These are phyloP conservation scores for Pediacus dermestoides DNA, from an alignment of 2,888 invertebrate genomes.

Conservation along the genomic window DNA sequence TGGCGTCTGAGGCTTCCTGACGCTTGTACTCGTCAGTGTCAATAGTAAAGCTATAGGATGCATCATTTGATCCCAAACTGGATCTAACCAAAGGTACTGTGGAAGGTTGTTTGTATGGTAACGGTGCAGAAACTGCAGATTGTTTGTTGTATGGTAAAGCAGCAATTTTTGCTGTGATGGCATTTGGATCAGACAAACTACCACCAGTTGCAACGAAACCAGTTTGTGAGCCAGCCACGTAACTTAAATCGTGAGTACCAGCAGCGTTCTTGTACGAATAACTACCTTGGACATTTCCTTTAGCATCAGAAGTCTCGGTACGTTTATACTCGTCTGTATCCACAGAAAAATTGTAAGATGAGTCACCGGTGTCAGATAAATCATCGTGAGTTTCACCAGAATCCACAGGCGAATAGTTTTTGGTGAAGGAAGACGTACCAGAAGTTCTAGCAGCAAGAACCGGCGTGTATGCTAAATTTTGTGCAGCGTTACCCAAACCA, in stretches of 20 bases:
- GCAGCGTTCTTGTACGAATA: slow-evolving; percentile 32
- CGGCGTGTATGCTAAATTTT: too few species aligned
- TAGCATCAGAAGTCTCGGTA: slow-evolving; percentile 32
- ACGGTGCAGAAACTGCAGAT: slow-evolving; percentile 2
- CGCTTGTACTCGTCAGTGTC: slow-evolving; percentile 34
- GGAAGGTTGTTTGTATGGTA: too few species aligned
- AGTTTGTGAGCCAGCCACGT: slow-evolving; percentile 29
- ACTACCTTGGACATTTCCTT: slow-evolving; percentile 35
- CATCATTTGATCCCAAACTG: too few species aligned
- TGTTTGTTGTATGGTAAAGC: slow-evolving; percentile 2
- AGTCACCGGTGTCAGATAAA: too few species aligned
- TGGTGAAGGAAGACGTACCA: too few species aligned
- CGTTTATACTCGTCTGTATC: slow-evolving; percentile 32
- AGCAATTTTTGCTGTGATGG: not conserved
- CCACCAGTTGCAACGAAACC: slow-evolving; percentile 44
- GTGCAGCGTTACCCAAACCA: slow-evolving; percentile 24
- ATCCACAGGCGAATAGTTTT: too few species aligned
- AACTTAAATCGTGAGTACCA: slow-evolving; percentile 32
- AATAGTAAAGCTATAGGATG: slow-evolving; percentile 37
- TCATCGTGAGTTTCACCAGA: not conserved
- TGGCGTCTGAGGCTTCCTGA: slow-evolving; percentile 33
- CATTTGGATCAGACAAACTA: slow-evolving; percentile 32
- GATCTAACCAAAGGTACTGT: too few species aligned
- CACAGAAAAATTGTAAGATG: slow-evolving; percentile 35
- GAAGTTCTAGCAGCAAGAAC: too few species aligned